Conservation (phyloP, 2,797 vertebrate genomes). For the Manis crassicaudata region DNA sequence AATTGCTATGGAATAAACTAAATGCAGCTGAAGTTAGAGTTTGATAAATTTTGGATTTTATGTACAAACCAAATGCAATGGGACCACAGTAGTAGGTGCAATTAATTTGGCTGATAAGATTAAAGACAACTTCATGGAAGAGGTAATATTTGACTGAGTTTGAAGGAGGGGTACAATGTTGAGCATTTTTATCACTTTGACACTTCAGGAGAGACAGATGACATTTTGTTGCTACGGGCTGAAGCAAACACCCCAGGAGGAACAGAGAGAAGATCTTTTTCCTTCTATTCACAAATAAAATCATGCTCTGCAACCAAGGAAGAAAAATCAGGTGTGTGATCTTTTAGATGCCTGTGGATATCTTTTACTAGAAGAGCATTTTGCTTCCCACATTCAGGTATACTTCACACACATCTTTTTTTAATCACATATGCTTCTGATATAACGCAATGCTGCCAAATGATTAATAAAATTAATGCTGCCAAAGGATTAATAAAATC, state of each 20-base stretch:
- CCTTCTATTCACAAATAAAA: background rate
- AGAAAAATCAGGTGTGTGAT: background rate
- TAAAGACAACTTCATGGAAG: background rate
- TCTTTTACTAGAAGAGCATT: background rate
- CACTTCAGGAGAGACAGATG: conserved; percentile 15
- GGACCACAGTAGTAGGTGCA: too few species aligned
- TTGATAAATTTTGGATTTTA: background rate
- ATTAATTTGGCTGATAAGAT: background rate
- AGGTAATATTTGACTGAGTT: conserved; percentile 24
- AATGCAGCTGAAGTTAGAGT: background rate
- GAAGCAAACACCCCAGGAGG: conserved; percentile 15
- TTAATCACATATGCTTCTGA: too few species aligned
- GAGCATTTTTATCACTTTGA: conserved; percentile 20
- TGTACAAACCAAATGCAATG: background rate
- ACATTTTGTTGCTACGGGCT: background rate
- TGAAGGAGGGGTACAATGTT: background rate
- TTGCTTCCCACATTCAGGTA: background rate
- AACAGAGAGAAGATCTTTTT: background rate
- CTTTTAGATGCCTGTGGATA: background rate
- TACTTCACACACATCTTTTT: background rate
- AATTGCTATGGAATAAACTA: background rate
- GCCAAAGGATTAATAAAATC: background rate
- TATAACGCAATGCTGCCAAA: background rate
- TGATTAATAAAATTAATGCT: background rate
- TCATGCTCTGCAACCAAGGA: background rate